phyloP scores from a whole-genome alignment of 1,140 invertebrate species.

The Atta cephalotes region DNA sequence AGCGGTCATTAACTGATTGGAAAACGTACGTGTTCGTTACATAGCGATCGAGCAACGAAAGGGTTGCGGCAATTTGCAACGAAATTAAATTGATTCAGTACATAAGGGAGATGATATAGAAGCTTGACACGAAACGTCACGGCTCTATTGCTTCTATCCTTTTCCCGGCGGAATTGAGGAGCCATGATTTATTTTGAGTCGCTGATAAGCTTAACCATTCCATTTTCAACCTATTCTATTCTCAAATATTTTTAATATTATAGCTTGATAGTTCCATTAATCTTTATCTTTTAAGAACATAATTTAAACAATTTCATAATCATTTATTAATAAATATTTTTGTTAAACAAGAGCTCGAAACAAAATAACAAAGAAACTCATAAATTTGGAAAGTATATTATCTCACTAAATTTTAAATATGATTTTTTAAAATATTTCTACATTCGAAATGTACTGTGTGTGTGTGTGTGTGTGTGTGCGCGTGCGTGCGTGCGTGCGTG shows the following conservation, averaged over 20 bases:
- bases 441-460: too few relatives aligned
- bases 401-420: too few relatives aligned
- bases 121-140: constrained; percentile 56
- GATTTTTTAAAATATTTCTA: too few relatives aligned
- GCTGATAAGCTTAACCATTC: constrained; percentile 37
- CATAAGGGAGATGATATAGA: constrained; percentile 67
- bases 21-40: constrained; percentile 70
- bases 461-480: too few relatives aligned
- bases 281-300: neutral
- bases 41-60: constrained; percentile 63
- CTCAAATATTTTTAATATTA: constrained; percentile 18
- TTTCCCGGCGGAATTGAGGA: constrained; percentile 41
- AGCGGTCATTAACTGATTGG: constrained; percentile 75
- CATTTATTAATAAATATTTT: neutral
- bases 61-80: constrained; percentile 72
- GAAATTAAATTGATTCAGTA: constrained; percentile 73
- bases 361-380: neutral
- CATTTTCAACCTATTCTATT: neutral
- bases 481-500: too few relatives aligned
- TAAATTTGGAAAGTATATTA: neutral
- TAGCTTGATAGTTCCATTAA: neutral
- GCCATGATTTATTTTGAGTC: constrained; percentile 54
- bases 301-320: neutral
- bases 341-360: neutral
- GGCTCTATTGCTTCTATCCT: constrained; percentile 14